Evolutionary conservation across 2,888 invertebrate species (phyloP).

Genomic region (Celastrina argiolus): DNA sequence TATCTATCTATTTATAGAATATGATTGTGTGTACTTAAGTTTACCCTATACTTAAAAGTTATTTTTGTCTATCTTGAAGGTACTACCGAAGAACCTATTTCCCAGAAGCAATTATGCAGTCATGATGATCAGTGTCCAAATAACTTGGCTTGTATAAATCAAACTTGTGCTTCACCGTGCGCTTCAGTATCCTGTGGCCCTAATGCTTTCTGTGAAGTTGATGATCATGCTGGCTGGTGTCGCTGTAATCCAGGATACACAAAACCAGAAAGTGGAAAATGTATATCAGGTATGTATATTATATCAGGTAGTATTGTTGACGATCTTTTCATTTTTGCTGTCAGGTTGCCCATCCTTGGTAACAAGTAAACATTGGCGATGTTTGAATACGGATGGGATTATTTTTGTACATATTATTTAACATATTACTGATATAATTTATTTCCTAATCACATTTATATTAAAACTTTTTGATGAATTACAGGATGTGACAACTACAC

Average conservation of each 20-base stretch:
- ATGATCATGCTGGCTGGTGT: conserved; percentile 93
- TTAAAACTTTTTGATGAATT: conserved; percentile 40
- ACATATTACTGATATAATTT: not conserved
- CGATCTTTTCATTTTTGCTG: too few species aligned
- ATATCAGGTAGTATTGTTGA: too few species aligned
- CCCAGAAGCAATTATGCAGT: conserved; percentile 82
- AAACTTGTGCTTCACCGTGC: conserved; percentile 90
- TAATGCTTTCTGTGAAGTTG: conserved; percentile 92
- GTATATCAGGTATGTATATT: conserved; percentile 82
- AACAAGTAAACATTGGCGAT: too few species aligned
- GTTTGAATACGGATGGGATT: too few species aligned
- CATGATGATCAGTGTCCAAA: conserved; percentile 88
- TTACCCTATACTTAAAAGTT: conserved; percentile 9
- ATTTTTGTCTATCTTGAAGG: conserved; percentile 43
- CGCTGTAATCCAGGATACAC: conserved; percentile 89
- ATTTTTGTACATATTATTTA: not conserved
- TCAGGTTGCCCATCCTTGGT: too few species aligned
- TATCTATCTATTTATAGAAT: not conserved
- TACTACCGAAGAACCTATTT: conserved; percentile 56
- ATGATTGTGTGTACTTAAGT: not conserved
- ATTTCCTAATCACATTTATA: not conserved
- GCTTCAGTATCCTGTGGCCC: conserved; percentile 86
- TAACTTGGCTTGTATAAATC: conserved; percentile 86
- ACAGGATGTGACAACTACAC: conserved; percentile 85
- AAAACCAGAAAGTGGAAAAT: conserved; percentile 88